A percentile compares a stretch with the other conserved stretches of the same genome.
phyloP scores from a whole-genome alignment of 2,113 vertebrate species.

The Sylvia atricapilla region DNA sequence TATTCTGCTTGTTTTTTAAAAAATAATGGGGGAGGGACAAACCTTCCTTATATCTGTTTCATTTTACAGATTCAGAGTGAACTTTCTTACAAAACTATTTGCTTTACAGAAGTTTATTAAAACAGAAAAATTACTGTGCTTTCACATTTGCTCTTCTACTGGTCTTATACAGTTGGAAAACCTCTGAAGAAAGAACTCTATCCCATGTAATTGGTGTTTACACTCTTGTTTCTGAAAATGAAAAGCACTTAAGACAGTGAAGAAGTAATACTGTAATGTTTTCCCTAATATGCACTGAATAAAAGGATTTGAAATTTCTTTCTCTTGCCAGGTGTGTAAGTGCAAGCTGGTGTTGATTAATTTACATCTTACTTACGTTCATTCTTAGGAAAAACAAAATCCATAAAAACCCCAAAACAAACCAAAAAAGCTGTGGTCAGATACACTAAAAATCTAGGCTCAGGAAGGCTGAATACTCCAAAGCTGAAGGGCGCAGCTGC shows the following conservation, averaged over 20 bases:
- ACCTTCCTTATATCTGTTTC: not conserved
- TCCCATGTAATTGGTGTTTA: not conserved
- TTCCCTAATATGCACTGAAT: not conserved
- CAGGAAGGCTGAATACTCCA: not conserved
- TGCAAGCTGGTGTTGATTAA: not conserved
- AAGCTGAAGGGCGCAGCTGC: not conserved
- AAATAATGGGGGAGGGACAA: not conserved
- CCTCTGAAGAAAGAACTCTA: not conserved
- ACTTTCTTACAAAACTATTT: not conserved
- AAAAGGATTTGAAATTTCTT: not conserved
- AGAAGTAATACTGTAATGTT: not conserved
- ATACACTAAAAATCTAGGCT: not conserved
- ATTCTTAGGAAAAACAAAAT: not conserved
- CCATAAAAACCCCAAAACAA: not conserved
- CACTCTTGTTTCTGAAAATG: not conserved
- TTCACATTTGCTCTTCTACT: not conserved
- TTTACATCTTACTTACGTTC: not conserved
- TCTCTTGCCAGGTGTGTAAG: not conserved
- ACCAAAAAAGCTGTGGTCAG: not conserved
- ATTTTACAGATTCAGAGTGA: not conserved
- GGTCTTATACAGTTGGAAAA: not conserved
- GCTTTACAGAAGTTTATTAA: not conserved
- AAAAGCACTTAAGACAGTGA: not conserved
- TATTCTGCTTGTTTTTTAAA: not conserved
- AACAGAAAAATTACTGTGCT: not conserved